Base-by-base conservation (phyloP, 2,797 vertebrate genomes). In the Simalia tracyae region DNA sequence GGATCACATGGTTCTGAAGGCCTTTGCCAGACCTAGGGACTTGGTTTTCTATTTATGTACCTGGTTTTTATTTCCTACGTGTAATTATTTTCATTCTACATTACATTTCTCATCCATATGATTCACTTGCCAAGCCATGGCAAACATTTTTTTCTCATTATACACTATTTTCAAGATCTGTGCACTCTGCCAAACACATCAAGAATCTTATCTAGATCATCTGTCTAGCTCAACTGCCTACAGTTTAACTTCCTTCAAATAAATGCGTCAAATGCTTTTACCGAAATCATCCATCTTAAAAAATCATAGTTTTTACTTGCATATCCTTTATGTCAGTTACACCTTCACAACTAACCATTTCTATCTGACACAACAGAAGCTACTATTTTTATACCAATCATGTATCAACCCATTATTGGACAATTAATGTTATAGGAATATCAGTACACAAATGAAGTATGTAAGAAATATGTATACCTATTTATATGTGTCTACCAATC, bases 161-260 rank as follows among this genome's bases (percentile, higher is more conserved):
- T 60, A n/a, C 81, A 59, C 50, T 11, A n/a, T n/a, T 84, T 86
- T 7, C 1, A 86, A 89, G 61, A 92, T 86, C 61, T 89, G 56
- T 59, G 50, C 4, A 11, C 28, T 89, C 36, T 68, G 63, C 26
- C 61, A 50, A 85, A 26, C 19, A 85, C 89, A 85, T 92, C 54
- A 92, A 50, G 63, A 50, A 89, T 86, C 9, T 89, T 89, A 92
- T 89, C 76, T 85, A 85, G 50, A 84, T 90, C 61, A 86, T 36
- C 63, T 87, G 92, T 90, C 84, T 92, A 68, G 57, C 66, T 61
- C 66, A 87, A 56, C 5, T 63, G 57, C 84, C 92, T 90, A 59
- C 57, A 90, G 66, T 46, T 42, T 63, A 90, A 61, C 54, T 24
- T 89, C 84, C 36, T 76, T 89, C 56, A 92, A 24, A 68, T 85